Base-by-base conservation (phyloP, 2,888 invertebrate genomes). In the Melieria omissa region DNA sequence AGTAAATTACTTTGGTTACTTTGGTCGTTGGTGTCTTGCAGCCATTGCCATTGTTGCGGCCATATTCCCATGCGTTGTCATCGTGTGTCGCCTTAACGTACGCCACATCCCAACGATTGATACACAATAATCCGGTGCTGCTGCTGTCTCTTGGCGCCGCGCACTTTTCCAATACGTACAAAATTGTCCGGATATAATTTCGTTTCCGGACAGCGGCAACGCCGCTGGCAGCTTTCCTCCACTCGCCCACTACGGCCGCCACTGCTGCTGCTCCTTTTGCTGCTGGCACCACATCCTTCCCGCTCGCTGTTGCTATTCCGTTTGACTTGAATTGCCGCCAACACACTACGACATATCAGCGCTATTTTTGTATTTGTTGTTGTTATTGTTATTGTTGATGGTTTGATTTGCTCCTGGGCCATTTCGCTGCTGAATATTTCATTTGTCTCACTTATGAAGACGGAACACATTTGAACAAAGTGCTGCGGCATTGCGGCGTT, bases 131-230 rank as follows among this genome's bases (percentile, higher is more conserved):
- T 29, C 29, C 29, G n/a, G n/a, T n/a, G 29, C 29, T 29, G 29
- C 29, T 29, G 29, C 16, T 8, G 5, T 62, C 47, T 62, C 45
- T 44, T 57, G 16, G 29, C 14, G 10, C 29, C 57, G 55, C 55
- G 10, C 44, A 42, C 44, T 65, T 65, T 55, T 54, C 6, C 47
- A 45, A 44, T 29, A 44, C 55, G 55, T 60, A 55, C 73, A 61
- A 73, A 67, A 69, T 69, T 61, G 66, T 58, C 61, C 71, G 68
- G 69, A 71, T 69, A 66, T 71, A 74, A 74, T 71, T 71, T 71
- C 61, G 73, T 71, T 74, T 74, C 71, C 71, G 70, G 65, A 42
- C 55, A 14, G 57, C 9, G 16, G 52, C 14, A 12, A 10, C 49
- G 49, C 69, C 62, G 62, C 69, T 45, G 29, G n/a, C 62, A 54